Percentiles rank a stretch among this genome's conserved stretches.
These are phyloP conservation scores for Bugula neritina DNA, from an alignment of 2,888 invertebrate genomes.

Conservation along the genomic window DNA sequence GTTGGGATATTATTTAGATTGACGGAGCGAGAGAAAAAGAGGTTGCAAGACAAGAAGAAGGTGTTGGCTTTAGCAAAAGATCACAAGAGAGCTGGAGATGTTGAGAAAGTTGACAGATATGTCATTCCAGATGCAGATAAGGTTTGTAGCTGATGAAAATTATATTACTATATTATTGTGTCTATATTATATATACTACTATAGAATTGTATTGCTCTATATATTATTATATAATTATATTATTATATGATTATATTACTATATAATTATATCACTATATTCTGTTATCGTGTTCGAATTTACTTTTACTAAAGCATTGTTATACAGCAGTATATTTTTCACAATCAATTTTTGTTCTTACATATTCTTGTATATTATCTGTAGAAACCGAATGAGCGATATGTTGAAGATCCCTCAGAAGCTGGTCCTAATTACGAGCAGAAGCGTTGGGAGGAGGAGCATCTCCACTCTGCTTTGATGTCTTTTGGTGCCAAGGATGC, in stretches of 20 bases:
- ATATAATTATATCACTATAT: too few species aligned
- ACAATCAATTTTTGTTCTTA: neutral
- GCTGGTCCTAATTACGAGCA: constrained; percentile 60
- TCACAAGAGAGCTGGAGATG: constrained; percentile 86
- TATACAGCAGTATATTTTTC: neutral
- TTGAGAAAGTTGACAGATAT: constrained; percentile 87
- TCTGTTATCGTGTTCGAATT: too few species aligned
- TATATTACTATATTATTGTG: neutral
- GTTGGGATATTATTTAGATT: too few species aligned
- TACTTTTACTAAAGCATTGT: neutral
- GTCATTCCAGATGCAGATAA: constrained; percentile 75
- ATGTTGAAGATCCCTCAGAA: constrained; percentile 69
- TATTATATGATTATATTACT: too few species aligned
- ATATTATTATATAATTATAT: neutral
- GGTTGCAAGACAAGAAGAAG: constrained; percentile 83
- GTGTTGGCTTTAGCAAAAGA: constrained; percentile 84
- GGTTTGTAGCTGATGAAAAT: constrained; percentile 30
- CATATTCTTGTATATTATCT: neutral
- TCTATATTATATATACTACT: neutral
- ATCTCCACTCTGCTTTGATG: constrained; percentile 84
- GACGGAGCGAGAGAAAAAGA: constrained; percentile 75
- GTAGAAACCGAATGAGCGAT: constrained; percentile 45
- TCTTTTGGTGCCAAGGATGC: constrained; percentile 89
- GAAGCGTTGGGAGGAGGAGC: constrained; percentile 95
- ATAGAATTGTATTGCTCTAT: neutral